Percentiles rank a stretch among this genome's conserved stretches.
Evolutionary conservation across 2,797 vertebrate species (phyloP).

Genomic region (Gallinago solitaria): DNA sequence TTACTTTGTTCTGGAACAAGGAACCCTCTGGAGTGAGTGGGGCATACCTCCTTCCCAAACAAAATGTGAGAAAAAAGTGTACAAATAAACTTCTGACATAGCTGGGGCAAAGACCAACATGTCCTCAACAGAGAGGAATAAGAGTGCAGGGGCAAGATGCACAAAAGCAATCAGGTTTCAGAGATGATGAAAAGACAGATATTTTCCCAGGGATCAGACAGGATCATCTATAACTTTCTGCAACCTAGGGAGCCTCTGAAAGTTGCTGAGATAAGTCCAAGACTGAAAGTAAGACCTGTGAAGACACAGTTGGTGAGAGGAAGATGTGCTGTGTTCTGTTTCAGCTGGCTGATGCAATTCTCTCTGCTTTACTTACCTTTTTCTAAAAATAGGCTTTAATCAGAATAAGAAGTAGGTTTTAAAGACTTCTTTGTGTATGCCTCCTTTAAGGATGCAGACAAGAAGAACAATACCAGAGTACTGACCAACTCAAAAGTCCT

Average conservation of each 20-base stretch:
- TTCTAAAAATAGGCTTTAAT: neutral
- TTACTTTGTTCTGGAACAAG: neutral
- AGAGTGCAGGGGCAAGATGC: neutral
- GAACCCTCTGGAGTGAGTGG: neutral
- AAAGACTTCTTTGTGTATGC: neutral
- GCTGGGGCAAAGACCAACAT: neutral
- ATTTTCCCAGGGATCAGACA: neutral
- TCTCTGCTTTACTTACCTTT: neutral
- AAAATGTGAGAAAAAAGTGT: neutral
- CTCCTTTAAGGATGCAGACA: neutral
- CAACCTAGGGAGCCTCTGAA: conserved; percentile 9
- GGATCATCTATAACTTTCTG: conserved; percentile 34
- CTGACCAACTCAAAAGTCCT: neutral
- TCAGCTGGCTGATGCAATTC: neutral
- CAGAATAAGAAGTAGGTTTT: neutral
- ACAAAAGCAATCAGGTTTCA: conserved; percentile 2
- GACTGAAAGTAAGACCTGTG: neutral
- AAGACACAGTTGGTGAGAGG: neutral
- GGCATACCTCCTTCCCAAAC: neutral
- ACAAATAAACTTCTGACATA: neutral
- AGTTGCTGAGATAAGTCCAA: neutral
- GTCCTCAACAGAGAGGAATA: neutral
- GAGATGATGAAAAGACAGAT: neutral
- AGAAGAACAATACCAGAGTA: neutral
- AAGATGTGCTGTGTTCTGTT: neutral